Evolutionary conservation across 2,113 vertebrate genomes (phyloP).

Genomic region (Drymodes brunneopygia): DNA sequence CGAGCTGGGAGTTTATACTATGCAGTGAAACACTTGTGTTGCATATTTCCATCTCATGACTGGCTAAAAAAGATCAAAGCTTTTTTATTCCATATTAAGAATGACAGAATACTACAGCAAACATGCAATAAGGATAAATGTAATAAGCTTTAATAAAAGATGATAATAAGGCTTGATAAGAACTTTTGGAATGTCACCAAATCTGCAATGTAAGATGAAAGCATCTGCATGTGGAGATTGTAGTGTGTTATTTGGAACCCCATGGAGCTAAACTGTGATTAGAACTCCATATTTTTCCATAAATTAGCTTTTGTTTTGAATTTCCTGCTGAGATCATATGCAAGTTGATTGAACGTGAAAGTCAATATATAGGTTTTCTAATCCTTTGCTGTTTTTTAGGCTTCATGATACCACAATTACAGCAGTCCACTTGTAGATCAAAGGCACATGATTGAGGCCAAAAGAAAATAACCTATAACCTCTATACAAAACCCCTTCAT

Average conservation of each 20-base stretch:
- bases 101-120: slow-evolving; percentile 59
- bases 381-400: slow-evolving; percentile 63
- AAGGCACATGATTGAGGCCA: slow-evolving; percentile 13
- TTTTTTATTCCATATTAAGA: slow-evolving; percentile 58
- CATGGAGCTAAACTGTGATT: slow-evolving; percentile 76
- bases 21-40: slow-evolving; percentile 9
- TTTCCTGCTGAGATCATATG: slow-evolving; percentile 77
- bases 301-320: slow-evolving; percentile 81
- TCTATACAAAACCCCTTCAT: neutral
- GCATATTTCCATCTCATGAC: slow-evolving; percentile 48
- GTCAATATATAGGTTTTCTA: slow-evolving; percentile 67
- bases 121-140: slow-evolving; percentile 59
- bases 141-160: slow-evolving; percentile 63
- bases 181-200: slow-evolving; percentile 65
- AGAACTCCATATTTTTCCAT: slow-evolving; percentile 84
- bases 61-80: slow-evolving; percentile 45
- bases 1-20: neutral
- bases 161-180: slow-evolving; percentile 74
- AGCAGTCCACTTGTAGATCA: slow-evolving; percentile 39
- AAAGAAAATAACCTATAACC: neutral
- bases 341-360: slow-evolving; percentile 67
- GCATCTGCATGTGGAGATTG: slow-evolving; percentile 65
- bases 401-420: slow-evolving; percentile 31
- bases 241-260: slow-evolving; percentile 79
- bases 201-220: slow-evolving; percentile 72